phyloP scores from a whole-genome alignment of 2,888 invertebrate genomes.

The Tineola bisselliella region DNA sequence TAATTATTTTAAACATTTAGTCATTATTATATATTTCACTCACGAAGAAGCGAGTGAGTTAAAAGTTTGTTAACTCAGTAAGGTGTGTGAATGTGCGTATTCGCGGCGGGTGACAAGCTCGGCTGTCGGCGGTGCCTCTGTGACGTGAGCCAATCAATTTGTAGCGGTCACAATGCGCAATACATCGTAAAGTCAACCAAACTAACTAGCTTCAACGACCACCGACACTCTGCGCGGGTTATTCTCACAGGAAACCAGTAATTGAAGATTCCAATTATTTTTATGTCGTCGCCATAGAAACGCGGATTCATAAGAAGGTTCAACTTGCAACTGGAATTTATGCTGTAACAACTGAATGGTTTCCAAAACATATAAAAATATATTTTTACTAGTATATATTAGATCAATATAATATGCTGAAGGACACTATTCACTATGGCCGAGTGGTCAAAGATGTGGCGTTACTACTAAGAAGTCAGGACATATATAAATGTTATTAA shows the following conservation, averaged over 20 bases:
- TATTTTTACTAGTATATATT: no score
- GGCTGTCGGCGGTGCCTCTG: conserved; percentile 47
- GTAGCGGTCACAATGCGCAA: conserved; percentile 54
- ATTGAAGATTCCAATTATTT: conserved; percentile 8
- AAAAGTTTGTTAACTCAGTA: not conserved
- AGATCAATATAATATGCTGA: no score
- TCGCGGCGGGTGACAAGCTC: conserved; percentile 40
- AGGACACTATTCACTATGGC: no score
- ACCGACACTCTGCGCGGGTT: conserved; percentile 17
- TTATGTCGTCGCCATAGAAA: not conserved
- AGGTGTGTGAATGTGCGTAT: conserved; percentile 1
- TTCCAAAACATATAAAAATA: no score
- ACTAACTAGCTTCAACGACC: conserved; percentile 47
- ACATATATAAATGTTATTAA: no score
- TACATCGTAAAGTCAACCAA: conserved; percentile 37
- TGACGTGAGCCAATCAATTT: conserved; percentile 59
- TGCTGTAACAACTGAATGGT: not conserved
- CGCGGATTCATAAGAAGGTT: no score
- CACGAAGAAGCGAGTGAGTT: not conserved
- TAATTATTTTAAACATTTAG: no score
- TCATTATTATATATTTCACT: no score
- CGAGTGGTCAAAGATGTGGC: no score
- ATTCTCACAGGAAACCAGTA: conserved; percentile 27
- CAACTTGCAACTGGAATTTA: no score
- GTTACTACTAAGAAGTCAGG: no score